phyloP scores from a whole-genome alignment of 2,888 invertebrate genomes.

The Himalopsyche tibetana region DNA sequence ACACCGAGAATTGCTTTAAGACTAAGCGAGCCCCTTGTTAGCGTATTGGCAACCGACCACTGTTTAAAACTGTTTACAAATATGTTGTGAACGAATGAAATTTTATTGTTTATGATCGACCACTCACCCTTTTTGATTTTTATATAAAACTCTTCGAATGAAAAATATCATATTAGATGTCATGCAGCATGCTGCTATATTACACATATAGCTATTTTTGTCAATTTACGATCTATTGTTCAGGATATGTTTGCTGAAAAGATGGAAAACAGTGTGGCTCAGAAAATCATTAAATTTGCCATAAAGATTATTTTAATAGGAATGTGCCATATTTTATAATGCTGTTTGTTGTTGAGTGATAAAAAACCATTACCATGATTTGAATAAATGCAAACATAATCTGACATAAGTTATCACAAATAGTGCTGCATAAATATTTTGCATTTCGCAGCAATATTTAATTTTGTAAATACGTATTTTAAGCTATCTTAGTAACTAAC shows the following conservation, averaged over 20 bases:
- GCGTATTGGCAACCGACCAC: too few relatives aligned
- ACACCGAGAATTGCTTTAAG: too few relatives aligned
- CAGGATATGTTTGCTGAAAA: slow-evolving; percentile 35
- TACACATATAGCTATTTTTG: slow-evolving; percentile 16
- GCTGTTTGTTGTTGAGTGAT: neutral
- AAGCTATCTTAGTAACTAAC: too few relatives aligned
- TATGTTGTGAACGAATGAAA: neutral
- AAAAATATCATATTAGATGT: slow-evolving; percentile 14
- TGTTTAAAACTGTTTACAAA: too few relatives aligned
- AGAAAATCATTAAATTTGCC: neutral
- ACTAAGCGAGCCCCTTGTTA: too few relatives aligned
- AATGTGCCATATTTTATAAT: slow-evolving; percentile 11
- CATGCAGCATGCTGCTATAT: neutral
- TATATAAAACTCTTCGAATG: neutral
- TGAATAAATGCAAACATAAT: neutral
- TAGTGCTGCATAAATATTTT: too few relatives aligned
- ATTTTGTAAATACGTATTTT: too few relatives aligned
- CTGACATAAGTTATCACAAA: too few relatives aligned
- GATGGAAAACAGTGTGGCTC: slow-evolving; percentile 22
- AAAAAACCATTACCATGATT: neutral
- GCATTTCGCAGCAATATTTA: too few relatives aligned
- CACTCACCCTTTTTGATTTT: neutral
- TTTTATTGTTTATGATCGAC: neutral
- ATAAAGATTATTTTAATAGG: slow-evolving; percentile 38
- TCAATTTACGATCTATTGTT: slow-evolving; percentile 62